Base-by-base conservation (phyloP, 2,888 invertebrate genomes). In the Opisthograptis luteolata region DNA sequence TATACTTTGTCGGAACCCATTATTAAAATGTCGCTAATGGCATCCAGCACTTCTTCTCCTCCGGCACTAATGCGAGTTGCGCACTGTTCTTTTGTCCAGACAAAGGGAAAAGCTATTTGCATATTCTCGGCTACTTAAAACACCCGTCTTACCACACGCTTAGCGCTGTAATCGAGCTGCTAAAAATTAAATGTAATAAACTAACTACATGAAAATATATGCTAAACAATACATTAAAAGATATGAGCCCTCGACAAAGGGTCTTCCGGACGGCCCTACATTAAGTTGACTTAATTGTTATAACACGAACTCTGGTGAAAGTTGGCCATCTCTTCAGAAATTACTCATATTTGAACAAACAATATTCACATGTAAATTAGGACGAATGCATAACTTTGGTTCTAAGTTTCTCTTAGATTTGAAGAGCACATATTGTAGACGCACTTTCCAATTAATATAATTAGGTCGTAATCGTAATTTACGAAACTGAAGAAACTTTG, bases 351-450 rank as follows among this genome's bases (percentile, higher is more conserved):
- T 40, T 79, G 73, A 74, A 78, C 76, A 75, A 82, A 79, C 79
- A 84, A 81, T 84, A 81, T 80, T 77, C 77, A 82, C 77, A 71
- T 84, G 82, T 81, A 82, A 84, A 85, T 86, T 83, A 83, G 81
- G 73, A 74, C 77, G 69, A 75, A 72, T 61, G 60, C 64, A 66
- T 71, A 68, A 64, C 56, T 72, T 41, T 14, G 30, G 39, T 63
- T 52, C 44, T 55, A 66, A 66, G 61, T 78, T 80, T 80, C 75
- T 76, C 73, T 51, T 46, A 60, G 45, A 43, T 57, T 55, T 41
- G 48, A 30, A 41, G 35, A 43, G 35, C 40, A 55, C 19, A 28
- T 45, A 37, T 19, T 41, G 41, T 19, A 49, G 35, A 8, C 13
- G 35, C 22, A 44, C 44, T 50, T 56, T 54, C 55, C 30, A 57